Evolutionary conservation across 2,888 invertebrate species (phyloP).

Genomic region (Coecobrya sp.): DNA sequence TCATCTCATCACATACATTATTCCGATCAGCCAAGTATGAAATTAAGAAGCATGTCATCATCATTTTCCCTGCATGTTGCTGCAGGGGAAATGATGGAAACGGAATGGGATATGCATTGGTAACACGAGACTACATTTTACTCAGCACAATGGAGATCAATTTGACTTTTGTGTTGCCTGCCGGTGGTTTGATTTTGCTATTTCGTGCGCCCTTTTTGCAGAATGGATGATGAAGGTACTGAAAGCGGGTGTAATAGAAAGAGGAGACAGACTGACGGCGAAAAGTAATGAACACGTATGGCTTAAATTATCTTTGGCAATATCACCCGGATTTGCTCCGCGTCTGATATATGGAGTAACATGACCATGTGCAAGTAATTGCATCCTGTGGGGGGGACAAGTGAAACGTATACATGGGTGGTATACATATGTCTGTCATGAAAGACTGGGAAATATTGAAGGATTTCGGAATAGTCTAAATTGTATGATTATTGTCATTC

Average conservation of each 20-base stretch:
- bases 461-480: too few relatives aligned
- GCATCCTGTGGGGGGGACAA: neutral
- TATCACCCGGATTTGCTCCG: neutral
- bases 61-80: neutral
- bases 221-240: neutral
- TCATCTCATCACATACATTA: neutral
- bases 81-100: neutral
- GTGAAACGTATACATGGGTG: neutral
- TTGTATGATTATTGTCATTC: too few relatives aligned
- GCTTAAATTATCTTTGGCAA: neutral
- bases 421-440: too few relatives aligned
- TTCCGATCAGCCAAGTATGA: constrained; percentile 26
- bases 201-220: neutral
- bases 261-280: neutral
- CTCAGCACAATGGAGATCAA: neutral
- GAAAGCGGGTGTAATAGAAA: neutral
- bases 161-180: neutral
- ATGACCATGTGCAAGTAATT: neutral
- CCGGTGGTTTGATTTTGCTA: neutral
- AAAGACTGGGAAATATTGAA: too few relatives aligned
- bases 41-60: constrained; percentile 32
- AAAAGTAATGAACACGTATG: neutral
- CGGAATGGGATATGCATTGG: neutral
- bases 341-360: neutral
- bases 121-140: neutral